Evolutionary conservation across 92 coral and sea anemone genomes (phyloP).

Genomic region (Palythoa heliodiscus): DNA sequence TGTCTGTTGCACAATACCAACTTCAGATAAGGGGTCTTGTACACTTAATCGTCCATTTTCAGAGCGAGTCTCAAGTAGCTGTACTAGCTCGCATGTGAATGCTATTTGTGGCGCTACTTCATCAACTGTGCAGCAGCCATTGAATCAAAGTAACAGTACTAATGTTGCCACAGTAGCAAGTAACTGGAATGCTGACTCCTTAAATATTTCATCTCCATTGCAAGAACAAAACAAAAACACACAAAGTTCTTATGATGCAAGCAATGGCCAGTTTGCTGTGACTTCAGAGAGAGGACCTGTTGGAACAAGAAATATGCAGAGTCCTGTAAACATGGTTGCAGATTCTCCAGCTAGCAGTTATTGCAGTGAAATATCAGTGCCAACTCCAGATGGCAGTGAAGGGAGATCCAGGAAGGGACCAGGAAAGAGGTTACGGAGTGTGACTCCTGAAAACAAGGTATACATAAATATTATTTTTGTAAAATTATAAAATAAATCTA

Average conservation of each 20-base stretch:
- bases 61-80: background rate
- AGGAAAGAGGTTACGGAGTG: background rate
- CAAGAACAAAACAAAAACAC: background rate
- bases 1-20: background rate
- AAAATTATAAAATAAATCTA: too few relatives aligned
- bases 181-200: background rate
- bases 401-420: background rate
- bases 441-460: conserved; percentile 34
- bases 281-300: conserved; percentile 2
- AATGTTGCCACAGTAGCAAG: background rate
- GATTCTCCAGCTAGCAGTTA: conserved; percentile 42
- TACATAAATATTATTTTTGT: background rate
- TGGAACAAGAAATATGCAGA: background rate
- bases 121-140: background rate
- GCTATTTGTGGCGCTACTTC: background rate
- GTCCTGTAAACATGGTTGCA: conserved; percentile 14
- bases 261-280: background rate
- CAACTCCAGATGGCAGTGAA: conserved; percentile 8
- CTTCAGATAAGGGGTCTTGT: background rate
- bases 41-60: background rate
- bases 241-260: background rate
- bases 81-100: background rate
- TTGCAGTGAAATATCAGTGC: conserved; percentile 30
- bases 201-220: background rate
- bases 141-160: background rate